Evolutionary conservation across 1,140 invertebrate genomes (phyloP).

Genomic region (Anastatus disparis): DNA sequence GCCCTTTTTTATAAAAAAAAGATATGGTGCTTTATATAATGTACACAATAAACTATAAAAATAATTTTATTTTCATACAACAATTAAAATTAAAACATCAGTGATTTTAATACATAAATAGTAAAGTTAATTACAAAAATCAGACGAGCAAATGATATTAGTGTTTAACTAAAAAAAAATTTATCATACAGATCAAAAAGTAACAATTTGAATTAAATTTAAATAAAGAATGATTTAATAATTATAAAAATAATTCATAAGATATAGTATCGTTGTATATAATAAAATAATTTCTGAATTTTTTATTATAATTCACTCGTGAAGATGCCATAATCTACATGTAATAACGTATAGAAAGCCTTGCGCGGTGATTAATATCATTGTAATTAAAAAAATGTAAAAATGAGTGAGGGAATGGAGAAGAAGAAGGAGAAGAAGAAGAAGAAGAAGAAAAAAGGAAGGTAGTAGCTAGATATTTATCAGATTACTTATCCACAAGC

Average conservation of each 20-base stretch:
- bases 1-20: constrained; percentile 7
- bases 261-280: neutral
- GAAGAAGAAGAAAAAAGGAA: neutral
- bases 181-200: too few relatives aligned
- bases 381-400: constrained; percentile 33
- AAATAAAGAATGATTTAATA: too few relatives aligned
- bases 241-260: too few relatives aligned
- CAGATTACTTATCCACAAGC: constrained; percentile 30
- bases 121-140: too few relatives aligned
- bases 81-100: too few relatives aligned
- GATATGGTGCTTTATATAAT: neutral
- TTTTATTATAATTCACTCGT: constrained; percentile 27
- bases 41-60: too few relatives aligned
- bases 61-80: too few relatives aligned
- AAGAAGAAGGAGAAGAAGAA: neutral
- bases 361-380: constrained; percentile 35
- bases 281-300: neutral
- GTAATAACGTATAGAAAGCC: constrained; percentile 22
- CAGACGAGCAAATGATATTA: neutral
- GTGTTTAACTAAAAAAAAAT: too few relatives aligned
- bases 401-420: neutral
- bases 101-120: too few relatives aligned
- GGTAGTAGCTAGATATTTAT: too few relatives aligned
- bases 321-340: constrained; percentile 36
- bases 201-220: too few relatives aligned